Percentiles rank a stretch among this genome's conserved stretches.
These are phyloP conservation scores for Gymnosoma rotundatum DNA, from an alignment of 2,888 invertebrate genomes.

Conservation along the genomic window DNA sequence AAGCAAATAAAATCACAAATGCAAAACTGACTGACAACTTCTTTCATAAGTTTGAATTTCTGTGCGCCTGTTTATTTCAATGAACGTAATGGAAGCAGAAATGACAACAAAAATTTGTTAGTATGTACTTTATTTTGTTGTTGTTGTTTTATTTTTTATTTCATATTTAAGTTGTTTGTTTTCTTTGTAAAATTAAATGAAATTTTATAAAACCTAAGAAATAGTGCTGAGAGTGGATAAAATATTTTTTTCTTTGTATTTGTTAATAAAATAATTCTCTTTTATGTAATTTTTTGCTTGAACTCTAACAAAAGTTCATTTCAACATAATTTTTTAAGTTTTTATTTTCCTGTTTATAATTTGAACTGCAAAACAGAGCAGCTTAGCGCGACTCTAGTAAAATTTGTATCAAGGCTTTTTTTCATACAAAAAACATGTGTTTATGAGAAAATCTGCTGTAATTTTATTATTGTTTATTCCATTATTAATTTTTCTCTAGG, in stretches of 20 bases:
- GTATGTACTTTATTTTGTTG: neutral
- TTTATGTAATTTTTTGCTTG: slow-evolving; percentile 20
- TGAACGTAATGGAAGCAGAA: slow-evolving; percentile 63
- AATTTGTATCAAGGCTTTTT: neutral
- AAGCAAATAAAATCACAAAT: slow-evolving; percentile 23
- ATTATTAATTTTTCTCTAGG: slow-evolving; percentile 30
- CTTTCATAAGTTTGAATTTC: slow-evolving; percentile 31
- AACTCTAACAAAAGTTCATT: slow-evolving; percentile 50
- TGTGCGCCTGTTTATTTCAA: slow-evolving; percentile 54
- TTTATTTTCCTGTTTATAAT: slow-evolving; percentile 2
- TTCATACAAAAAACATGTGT: neutral
- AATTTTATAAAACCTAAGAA: slow-evolving; percentile 9
- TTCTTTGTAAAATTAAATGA: neutral
- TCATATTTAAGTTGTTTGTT: neutral
- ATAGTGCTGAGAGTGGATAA: slow-evolving; percentile 38
- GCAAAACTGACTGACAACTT: slow-evolving; percentile 6
- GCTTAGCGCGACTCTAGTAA: neutral
- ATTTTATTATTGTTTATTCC: slow-evolving; percentile 19
- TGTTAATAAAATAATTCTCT: neutral
- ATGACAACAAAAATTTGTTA: slow-evolving; percentile 29
- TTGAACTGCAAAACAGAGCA: slow-evolving; percentile 25
- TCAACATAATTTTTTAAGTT: slow-evolving; percentile 34
- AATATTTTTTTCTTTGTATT: neutral
- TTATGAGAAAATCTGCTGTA: neutral
- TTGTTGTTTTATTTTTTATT: slow-evolving; percentile 1